Evolutionary conservation across 2,797 vertebrate genomes (phyloP).

Genomic region (Octomys mimax): DNA sequence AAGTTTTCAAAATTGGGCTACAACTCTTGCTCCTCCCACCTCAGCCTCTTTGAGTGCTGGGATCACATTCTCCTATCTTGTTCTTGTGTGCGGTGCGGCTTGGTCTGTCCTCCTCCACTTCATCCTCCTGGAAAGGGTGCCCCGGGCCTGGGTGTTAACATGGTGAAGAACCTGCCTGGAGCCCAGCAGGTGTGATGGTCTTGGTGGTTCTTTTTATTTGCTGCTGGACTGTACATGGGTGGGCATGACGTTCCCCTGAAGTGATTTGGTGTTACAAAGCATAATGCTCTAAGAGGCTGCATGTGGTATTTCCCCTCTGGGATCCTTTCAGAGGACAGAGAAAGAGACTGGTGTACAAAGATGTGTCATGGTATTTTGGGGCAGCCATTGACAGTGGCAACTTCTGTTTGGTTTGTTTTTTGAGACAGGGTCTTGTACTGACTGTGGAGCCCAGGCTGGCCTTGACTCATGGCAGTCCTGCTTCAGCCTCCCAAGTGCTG

Average conservation of each 20-base stretch:
- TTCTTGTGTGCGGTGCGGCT: no score
- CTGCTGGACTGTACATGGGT: neutral
- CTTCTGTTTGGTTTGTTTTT: neutral
- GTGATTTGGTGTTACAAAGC: neutral
- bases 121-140: neutral
- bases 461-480: neutral
- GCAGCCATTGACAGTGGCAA: neutral
- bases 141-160: fast-evolving
- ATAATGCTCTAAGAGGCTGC: neutral
- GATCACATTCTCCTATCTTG: neutral
- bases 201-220: neutral
- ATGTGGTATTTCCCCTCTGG: neutral
- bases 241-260: neutral
- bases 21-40: neutral
- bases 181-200: fast-evolving
- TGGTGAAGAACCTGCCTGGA: fast-evolving
- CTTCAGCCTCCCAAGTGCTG: neutral
- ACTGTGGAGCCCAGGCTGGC: neutral
- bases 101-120: neutral
- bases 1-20: neutral
- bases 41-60: neutral
- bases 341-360: neutral
- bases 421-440: neutral
- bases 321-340: neutral
- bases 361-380: fast-evolving